These are phyloP conservation scores for Spea multiplicata DNA, from an alignment of 2,113 vertebrate genomes.

Conservation along the genomic window DNA sequence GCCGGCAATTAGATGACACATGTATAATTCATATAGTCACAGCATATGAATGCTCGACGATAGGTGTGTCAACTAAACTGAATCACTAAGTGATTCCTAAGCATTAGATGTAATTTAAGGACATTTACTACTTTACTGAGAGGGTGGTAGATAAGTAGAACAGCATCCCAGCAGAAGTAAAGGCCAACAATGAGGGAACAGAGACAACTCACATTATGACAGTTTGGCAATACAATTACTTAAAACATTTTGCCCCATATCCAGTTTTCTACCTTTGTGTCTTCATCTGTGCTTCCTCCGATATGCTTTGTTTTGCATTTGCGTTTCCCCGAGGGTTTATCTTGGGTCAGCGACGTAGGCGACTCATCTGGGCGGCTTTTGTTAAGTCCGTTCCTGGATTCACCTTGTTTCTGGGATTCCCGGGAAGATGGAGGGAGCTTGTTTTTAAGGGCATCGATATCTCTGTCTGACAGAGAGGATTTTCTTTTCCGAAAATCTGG, in stretches of 20 bases:
- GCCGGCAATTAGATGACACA: neutral
- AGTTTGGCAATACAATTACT: no score
- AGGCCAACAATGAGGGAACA: no score
- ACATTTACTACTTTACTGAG: no score
- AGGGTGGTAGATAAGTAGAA: no score
- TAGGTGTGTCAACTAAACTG: no score
- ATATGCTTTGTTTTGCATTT: constrained; percentile 98
- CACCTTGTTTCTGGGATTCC: constrained; percentile 62
- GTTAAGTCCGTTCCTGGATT: constrained; percentile 70
- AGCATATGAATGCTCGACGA: no score
- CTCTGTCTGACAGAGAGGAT: constrained; percentile 53
- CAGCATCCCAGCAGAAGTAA: no score
- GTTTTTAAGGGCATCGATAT: constrained; percentile 62
- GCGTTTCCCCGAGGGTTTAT: constrained; percentile 95
- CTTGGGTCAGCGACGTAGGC: constrained; percentile 67
- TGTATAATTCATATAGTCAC: no score
- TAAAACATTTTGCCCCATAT: no score
- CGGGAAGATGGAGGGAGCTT: constrained; percentile 60
- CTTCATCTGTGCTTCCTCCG: constrained; percentile 73
- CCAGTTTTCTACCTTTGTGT: constrained; percentile 71
- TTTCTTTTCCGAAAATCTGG: constrained; percentile 72
- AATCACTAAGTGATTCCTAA: no score
- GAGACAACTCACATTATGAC: no score
- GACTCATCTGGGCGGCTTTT: constrained; percentile 63
- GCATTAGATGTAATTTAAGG: no score